These are phyloP conservation scores for Physella acuta DNA, from an alignment of 1,140 invertebrate genomes.

Conservation along the genomic window DNA sequence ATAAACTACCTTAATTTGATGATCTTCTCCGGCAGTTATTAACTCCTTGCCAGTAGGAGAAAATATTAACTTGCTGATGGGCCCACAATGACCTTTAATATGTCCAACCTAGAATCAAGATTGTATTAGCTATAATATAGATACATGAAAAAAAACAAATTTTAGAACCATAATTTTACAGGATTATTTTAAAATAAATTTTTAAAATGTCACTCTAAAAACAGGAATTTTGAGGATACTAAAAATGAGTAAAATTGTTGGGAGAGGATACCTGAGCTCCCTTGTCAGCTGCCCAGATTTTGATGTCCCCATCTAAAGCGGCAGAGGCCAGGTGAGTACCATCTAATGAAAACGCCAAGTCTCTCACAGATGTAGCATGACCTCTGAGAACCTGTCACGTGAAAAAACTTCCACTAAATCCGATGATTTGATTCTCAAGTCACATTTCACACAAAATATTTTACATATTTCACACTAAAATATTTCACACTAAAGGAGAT, in stretches of 20 bases:
- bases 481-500: too few species aligned
- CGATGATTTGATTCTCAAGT: too few species aligned
- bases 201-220: too few species aligned
- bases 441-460: too few species aligned
- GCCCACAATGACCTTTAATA: constrained; percentile 46
- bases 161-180: too few species aligned
- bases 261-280: constrained; percentile 56
- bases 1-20: constrained; percentile 51
- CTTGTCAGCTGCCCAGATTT: constrained; percentile 55
- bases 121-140: background rate
- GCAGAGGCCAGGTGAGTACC: constrained; percentile 59
- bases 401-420: too few species aligned
- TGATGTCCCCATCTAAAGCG: constrained; percentile 56
- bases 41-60: constrained; percentile 50
- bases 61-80: constrained; percentile 54
- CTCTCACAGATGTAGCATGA: constrained; percentile 54
- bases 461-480: too few species aligned
- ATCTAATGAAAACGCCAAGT: constrained; percentile 52
- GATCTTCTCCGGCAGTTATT: constrained; percentile 57
- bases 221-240: too few species aligned
- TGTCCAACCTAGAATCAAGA: constrained; percentile 44
- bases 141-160: too few species aligned
- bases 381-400: constrained; percentile 57
- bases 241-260: too few species aligned
- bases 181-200: too few species aligned